phyloP scores from a whole-genome alignment of 2,888 invertebrate species.

The Sclerodermus sp. region DNA sequence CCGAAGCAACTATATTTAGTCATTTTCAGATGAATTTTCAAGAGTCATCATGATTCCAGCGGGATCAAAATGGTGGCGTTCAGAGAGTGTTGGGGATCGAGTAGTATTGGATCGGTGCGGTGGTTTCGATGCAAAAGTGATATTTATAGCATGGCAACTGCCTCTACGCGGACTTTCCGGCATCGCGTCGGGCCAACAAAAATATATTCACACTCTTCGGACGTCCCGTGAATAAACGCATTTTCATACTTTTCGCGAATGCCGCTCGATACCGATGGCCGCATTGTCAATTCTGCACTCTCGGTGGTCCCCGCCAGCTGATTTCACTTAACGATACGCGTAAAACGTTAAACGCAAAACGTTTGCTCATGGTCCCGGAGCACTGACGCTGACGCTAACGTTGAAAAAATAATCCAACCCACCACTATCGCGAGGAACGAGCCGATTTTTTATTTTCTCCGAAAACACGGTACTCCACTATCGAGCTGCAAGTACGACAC shows the following conservation, averaged over 20 bases:
- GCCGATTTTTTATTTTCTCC: too few relatives aligned
- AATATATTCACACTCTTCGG: conserved; percentile 45
- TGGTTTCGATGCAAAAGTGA: conserved; percentile 51
- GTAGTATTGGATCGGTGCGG: conserved; percentile 37
- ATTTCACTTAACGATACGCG: too few relatives aligned
- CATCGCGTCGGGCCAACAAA: conserved; percentile 46
- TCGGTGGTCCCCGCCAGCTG: not conserved
- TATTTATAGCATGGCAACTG: conserved; percentile 49
- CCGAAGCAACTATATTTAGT: too few relatives aligned
- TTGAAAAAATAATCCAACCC: too few relatives aligned
- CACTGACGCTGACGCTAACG: too few relatives aligned
- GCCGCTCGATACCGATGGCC: not conserved
- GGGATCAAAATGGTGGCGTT: not conserved
- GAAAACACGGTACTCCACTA: too few relatives aligned
- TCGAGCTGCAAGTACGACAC: too few relatives aligned
- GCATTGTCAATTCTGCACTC: not conserved
- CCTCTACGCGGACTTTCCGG: conserved; percentile 46
- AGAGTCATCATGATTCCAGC: too few relatives aligned
- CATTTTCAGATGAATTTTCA: too few relatives aligned
- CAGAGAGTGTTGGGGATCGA: conserved; percentile 26
- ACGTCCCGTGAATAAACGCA: conserved; percentile 24
- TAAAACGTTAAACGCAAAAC: too few relatives aligned
- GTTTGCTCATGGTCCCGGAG: too few relatives aligned
- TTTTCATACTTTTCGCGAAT: conserved; percentile 15
- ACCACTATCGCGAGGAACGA: too few relatives aligned